Evolutionary conservation across 2,113 vertebrate species (phyloP), one percentile per base, ranked within the genome.

Genomic region (Triplophysa tibetana): DNA sequence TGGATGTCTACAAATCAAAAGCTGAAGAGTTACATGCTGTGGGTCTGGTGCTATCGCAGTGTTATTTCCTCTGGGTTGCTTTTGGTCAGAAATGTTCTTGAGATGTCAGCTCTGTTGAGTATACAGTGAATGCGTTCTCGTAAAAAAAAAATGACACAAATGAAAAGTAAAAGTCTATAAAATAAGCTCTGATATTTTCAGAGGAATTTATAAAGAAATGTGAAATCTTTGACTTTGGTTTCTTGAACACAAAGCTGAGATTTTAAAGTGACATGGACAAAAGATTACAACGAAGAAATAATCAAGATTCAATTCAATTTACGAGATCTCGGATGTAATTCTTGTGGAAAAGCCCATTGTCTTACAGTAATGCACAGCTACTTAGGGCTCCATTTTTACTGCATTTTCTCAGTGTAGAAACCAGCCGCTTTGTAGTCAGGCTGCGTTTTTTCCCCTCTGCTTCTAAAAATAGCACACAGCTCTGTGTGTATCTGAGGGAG

Each of bases 401-500:
- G 78, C 60, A 67, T 75, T 67, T 56, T 43, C 61, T 19, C 26
- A 45, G 56, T 45, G 60, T 29, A 54, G 61, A 33, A 77, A 62
- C 54, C 50, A 76, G 64, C 52, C 66, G 77, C 67, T 66, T 77
- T 76, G 70, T 77, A 77, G 76, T 74, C 43, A 29, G 29, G 66
- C 62, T 82, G 67, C 48, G n/a, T 74, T 61, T 45, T 79, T 75
- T 82, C 29, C 11, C 11, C 43, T 79, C 66, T 48, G 70, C 43
- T 54, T 58, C 83, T 82, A 85, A 73, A 62, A 85, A 85, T 85
- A 85, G 83, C 76, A 76, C 66, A 23, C 74, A 60, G n/a, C 52
- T 10, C 23, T 68, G 67, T 81, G 79, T 61, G 68, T 78, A 11
- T 54, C 33, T 19, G 23, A 26, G 60, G 60, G 52, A 70, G 66